phyloP scores from a whole-genome alignment of 2,797 vertebrate genomes.

The Salmo trutta region DNA sequence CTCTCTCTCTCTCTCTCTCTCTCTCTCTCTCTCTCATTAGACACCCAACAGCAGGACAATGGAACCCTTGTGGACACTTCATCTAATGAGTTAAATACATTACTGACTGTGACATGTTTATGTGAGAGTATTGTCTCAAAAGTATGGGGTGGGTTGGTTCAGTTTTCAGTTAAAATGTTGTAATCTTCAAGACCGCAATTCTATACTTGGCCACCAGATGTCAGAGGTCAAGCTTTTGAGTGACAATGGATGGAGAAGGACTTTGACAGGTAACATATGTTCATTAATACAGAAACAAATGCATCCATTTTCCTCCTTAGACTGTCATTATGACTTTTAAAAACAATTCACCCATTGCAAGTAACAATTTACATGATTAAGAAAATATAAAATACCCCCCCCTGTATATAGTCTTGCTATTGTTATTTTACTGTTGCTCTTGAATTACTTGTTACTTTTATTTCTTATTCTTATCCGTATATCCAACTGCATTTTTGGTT shows the following conservation, averaged over 20 bases:
- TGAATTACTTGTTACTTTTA: neutral
- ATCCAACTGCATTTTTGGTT: too few species aligned
- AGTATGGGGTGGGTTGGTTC: neutral
- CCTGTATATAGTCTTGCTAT: too few species aligned
- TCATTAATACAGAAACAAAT: conserved; percentile 19
- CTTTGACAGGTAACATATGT: neutral
- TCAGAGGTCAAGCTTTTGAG: conserved; percentile 7
- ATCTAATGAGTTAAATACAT: neutral
- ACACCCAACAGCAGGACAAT: conserved; percentile 13
- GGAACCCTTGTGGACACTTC: neutral
- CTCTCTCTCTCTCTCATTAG: conserved; percentile 26
- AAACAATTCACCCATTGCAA: neutral
- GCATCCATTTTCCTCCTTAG: neutral
- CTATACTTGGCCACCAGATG: conserved; percentile 14
- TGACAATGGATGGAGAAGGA: neutral
- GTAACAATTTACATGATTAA: neutral
- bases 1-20: conserved; percentile 26
- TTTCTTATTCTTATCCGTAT: too few species aligned
- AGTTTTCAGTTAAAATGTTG: neutral
- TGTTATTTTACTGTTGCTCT: neutral
- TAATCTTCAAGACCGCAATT: neutral
- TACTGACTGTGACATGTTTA: neutral
- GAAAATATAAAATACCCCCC: neutral
- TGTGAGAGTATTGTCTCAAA: neutral
- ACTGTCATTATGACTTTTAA: neutral